Evolutionary conservation across 2,797 vertebrate genomes (phyloP).

Genomic region (Yasuhikotakia modesta): DNA sequence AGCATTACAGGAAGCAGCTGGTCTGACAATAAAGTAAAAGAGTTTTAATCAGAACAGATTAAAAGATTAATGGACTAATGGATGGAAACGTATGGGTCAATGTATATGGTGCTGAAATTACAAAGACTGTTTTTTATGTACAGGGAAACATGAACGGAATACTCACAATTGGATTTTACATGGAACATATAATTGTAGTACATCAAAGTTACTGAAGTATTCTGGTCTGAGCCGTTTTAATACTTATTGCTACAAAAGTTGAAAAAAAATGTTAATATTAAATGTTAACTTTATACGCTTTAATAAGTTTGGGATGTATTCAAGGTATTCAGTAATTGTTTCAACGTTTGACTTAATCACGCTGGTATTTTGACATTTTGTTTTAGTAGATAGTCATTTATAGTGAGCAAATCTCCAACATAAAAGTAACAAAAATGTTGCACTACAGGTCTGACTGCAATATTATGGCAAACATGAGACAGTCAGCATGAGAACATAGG

Average conservation of each 20-base stretch:
- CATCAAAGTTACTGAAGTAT: no score
- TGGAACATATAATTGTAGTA: background rate
- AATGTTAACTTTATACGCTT: no score
- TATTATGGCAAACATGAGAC: background rate
- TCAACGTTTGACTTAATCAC: background rate
- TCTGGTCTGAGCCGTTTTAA: background rate
- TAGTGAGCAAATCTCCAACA: background rate
- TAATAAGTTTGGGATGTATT: background rate
- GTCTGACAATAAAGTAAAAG: no score
- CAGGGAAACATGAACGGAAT: background rate
- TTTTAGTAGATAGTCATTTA: background rate
- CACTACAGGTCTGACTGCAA: constrained; percentile 1
- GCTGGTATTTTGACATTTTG: background rate
- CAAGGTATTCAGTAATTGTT: background rate
- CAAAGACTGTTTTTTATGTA: no score
- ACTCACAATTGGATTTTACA: background rate
- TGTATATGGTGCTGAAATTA: no score
- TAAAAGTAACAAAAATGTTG: constrained; percentile 21
- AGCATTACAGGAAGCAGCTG: no score
- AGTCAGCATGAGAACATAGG: background rate
- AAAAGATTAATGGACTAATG: no score
- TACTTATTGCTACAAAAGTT: no score
- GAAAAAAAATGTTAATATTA: no score
- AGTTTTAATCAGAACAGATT: no score
- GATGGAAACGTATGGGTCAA: no score